These are phyloP conservation scores for Monomorium pharaonis DNA, from an alignment of 1,140 invertebrate species.

Conservation along the genomic window DNA sequence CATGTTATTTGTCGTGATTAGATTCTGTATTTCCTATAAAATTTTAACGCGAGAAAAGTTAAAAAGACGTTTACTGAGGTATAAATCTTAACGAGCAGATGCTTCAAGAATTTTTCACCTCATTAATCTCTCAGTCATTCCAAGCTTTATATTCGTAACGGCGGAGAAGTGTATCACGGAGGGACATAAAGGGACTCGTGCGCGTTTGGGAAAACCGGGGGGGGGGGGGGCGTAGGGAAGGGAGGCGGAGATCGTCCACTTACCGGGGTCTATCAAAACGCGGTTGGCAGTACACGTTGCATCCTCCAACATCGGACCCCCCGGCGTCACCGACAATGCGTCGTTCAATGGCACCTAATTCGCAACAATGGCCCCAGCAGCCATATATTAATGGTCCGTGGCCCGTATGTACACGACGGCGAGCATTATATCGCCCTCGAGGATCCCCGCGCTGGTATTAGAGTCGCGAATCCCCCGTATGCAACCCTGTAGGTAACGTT, in stretches of 20 bases:
- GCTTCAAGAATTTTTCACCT: slow-evolving; percentile 10
- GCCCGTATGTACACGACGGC: slow-evolving; percentile 68
- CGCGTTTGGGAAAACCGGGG: not conserved
- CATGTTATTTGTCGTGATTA: not conserved
- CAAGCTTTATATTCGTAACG: not conserved
- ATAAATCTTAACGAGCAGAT: not conserved
- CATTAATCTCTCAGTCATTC: slow-evolving; percentile 9
- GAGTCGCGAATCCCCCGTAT: not conserved
- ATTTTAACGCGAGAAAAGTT: not conserved
- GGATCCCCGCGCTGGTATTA: slow-evolving; percentile 38
- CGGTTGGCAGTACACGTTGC: slow-evolving; percentile 46
- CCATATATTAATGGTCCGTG: slow-evolving; percentile 82
- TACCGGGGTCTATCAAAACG: slow-evolving; percentile 61
- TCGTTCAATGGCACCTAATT: slow-evolving; percentile 82
- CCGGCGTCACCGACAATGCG: slow-evolving; percentile 78
- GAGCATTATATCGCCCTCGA: slow-evolving; percentile 67
- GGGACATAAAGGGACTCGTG: slow-evolving; percentile 34
- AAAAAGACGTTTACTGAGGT: not conserved
- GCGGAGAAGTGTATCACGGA: not conserved
- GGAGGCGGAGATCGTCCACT: slow-evolving; percentile 2
- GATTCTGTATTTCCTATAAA: not conserved
- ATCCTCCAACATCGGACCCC: slow-evolving; percentile 56
- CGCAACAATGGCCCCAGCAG: slow-evolving; percentile 81
- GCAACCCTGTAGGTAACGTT: not conserved
- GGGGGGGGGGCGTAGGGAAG: too few relatives aligned